Evolutionary conservation across 2,888 invertebrate species (phyloP), one percentile per base, ranked within the genome.

Genomic region (Homarus gammarus): DNA sequence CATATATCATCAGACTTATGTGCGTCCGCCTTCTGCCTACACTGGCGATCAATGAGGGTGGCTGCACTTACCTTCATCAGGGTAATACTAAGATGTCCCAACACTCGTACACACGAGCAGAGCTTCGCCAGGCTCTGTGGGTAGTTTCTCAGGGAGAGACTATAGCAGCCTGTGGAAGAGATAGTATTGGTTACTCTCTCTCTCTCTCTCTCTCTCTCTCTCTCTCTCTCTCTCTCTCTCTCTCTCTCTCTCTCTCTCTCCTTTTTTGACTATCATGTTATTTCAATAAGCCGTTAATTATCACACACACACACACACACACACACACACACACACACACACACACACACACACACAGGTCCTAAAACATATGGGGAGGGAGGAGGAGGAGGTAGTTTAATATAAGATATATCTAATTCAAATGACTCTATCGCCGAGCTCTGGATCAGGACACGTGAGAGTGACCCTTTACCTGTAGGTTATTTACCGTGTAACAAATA

Each of bases 11-110:
- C n/a, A n/a, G n/a, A n/a, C n/a, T n/a, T n/a, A n/a, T n/a, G n/a
- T n/a, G n/a, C n/a, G n/a, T n/a, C n/a, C n/a, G n/a, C n/a, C n/a
- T n/a, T n/a, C n/a, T n/a, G n/a, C n/a, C n/a, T n/a, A n/a, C n/a
- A n/a, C n/a, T n/a, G n/a, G n/a, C n/a, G n/a, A n/a, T 44, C 6
- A 12, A 44, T 44, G 70, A n/a, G 70, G 1, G 31, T n/a, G n/a
- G n/a, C n/a, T 70, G 15, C 10, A 40, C 75, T 75, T 36, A 75
- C 75, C 31, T 40, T 75, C 31, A 75, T 75, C 2, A 44, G 44
- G 27, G 27, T 22, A 8, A 75, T 40, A 27, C n/a, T 10, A 15
- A 75, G 75, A n/a, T 36, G 31, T 12, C 75, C 75, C 1, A 75
- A 27, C n/a, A 75, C 49, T 6, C 31, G 40, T 8, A 33, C 18